A percentile compares a stretch with the other conserved stretches of the same genome.
Evolutionary conservation across 1,140 invertebrate genomes (phyloP).

Genomic region (Globodera rostochiensis): DNA sequence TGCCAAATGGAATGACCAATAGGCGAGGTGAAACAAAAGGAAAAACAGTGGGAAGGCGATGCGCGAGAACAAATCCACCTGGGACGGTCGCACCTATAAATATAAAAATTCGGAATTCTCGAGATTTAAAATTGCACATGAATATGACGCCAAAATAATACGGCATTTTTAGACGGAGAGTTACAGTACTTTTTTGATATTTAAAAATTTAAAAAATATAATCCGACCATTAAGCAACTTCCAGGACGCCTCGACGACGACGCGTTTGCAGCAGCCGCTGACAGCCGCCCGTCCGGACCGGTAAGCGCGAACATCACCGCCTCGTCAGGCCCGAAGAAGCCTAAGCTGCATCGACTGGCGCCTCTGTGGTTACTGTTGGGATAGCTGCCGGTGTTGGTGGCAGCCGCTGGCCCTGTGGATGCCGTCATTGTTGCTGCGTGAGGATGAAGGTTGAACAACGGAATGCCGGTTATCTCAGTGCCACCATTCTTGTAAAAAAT

Average conservation of each 20-base stretch:
- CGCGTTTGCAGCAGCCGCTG: not conserved
- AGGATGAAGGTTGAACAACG: conserved; percentile 37
- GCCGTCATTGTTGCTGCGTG: conserved; percentile 22
- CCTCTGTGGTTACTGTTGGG: not conserved
- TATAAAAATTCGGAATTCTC: no score
- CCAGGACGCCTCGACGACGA: not conserved
- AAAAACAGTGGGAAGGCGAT: conserved; percentile 61
- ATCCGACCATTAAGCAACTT: not conserved
- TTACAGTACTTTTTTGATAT: not conserved
- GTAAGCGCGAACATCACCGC: conserved; percentile 2
- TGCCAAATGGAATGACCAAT: conserved; percentile 51
- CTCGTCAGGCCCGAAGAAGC: not conserved
- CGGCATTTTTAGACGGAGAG: not conserved
- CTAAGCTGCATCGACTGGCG: conserved; percentile 4
- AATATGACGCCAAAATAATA: not conserved
- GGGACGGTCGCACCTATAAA: conserved; percentile 39
- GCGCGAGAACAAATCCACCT: conserved; percentile 62
- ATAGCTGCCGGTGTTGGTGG: conserved; percentile 9
- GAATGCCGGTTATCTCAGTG: conserved; percentile 43
- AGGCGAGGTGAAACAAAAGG: conserved; percentile 57
- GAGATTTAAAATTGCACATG: not conserved
- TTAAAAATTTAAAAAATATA: not conserved
- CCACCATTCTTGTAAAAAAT: conserved; percentile 39
- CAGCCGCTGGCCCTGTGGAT: conserved; percentile 19
- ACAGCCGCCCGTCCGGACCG: not conserved